These are phyloP conservation scores for Podabrus alpinus DNA, from an alignment of 2,888 invertebrate genomes.

Conservation along the genomic window DNA sequence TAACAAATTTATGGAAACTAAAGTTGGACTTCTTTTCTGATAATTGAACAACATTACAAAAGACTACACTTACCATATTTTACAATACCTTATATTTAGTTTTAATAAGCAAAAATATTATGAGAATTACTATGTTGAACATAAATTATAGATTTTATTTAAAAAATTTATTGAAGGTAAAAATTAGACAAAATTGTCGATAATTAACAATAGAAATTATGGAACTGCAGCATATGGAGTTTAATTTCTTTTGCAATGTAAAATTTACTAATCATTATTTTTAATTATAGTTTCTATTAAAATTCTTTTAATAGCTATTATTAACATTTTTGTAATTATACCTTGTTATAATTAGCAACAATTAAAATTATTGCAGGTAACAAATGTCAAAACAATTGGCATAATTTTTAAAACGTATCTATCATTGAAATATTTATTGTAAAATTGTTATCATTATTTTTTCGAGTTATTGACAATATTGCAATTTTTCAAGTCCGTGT, in stretches of 20 bases:
- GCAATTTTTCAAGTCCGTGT: no score
- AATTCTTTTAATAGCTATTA: neutral
- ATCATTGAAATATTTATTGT: no score
- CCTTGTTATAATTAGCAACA: neutral
- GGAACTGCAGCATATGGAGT: neutral
- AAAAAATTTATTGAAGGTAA: neutral
- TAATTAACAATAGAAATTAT: neutral
- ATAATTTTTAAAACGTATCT: no score
- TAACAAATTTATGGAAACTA: neutral
- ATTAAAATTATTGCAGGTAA: neutral
- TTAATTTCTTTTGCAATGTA: neutral
- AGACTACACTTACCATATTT: neutral
- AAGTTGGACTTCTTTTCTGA: neutral
- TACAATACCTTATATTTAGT: neutral
- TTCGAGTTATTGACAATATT: no score
- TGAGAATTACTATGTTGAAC: neutral
- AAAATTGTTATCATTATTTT: no score
- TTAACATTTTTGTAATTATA: neutral
- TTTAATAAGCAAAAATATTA: neutral
- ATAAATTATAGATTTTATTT: neutral
- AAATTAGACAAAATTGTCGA: neutral
- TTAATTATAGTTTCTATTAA: neutral
- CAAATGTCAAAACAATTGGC: neutral
- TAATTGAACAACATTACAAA: neutral
- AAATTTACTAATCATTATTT: neutral